Evolutionary conservation across 35 echinoderm and acorn worm species (phyloP), one percentile per base, ranked within the genome.

Genomic region (Ophiothrix spiculata): DNA sequence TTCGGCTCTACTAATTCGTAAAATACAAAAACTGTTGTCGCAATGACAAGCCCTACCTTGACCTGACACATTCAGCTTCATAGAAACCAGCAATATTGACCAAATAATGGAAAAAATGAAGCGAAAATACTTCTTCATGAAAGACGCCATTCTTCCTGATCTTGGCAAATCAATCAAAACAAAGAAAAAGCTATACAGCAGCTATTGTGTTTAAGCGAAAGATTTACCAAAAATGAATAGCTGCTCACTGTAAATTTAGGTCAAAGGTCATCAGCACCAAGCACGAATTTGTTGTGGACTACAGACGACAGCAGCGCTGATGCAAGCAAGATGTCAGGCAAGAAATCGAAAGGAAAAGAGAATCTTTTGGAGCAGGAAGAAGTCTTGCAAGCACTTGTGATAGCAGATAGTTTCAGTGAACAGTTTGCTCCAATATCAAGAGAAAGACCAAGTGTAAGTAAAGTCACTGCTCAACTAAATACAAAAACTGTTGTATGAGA

Each of bases 401-500:
- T 99, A 37, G 91, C 96, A 64, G 96, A 99, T 42, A 99, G 96
- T 69, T 99, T 99, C 69, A 99, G 94, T 56, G 80, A 74, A 45
- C 84, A 86, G 74, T 99, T 99, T 87, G 83, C 86, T 39, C 96
- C 95, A 33, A 86, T 98, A 35, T 89, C 88, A 21, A 35, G 77
- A 35, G 95, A 98, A 69, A 91, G 86, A 40, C 95, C 95, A 35
- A 79, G 95, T 76, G 95, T 98, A 86, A 83, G 91, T 64, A n/a
- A n/a, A n/a, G n/a, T n/a, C n/a, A n/a, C n/a, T n/a, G n/a, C n/a
- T n/a, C n/a, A n/a, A n/a, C n/a, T n/a, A n/a, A n/a, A n/a, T n/a
- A n/a, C n/a, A n/a, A n/a, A n/a, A n/a, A n/a, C n/a, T n/a, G n/a
- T n/a, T n/a, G n/a, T n/a, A n/a, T n/a, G n/a, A n/a, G n/a, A n/a